Conservation (phyloP, 2,888 invertebrate species). For the Phasia obesa region DNA sequence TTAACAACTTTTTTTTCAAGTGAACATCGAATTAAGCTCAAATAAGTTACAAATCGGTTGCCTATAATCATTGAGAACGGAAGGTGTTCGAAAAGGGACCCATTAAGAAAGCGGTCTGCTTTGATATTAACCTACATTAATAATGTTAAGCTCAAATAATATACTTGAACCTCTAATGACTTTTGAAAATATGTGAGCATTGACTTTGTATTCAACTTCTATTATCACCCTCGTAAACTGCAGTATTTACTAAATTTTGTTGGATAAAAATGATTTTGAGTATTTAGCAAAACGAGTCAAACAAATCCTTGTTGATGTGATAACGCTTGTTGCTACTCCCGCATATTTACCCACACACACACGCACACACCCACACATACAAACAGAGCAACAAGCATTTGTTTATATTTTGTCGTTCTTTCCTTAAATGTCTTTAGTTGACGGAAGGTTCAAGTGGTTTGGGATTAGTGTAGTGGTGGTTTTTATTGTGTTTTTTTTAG, state of each 20-base stretch:
- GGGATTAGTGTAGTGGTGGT: conserved; percentile 45
- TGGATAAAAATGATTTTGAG: conserved; percentile 49
- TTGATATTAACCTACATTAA: no score
- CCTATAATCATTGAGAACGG: no score
- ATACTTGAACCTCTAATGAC: no score
- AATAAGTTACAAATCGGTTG: no score
- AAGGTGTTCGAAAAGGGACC: no score
- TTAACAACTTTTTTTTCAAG: no score
- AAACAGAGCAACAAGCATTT: conserved; percentile 46
- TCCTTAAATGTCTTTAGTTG: conserved; percentile 15
- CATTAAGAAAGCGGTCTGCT: no score
- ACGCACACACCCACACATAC: not conserved
- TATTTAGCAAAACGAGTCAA: conserved; percentile 59
- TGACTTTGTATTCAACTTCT: no score
- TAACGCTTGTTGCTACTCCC: conserved; percentile 66
- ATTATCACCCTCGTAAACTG: no score
- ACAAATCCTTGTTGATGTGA: conserved; percentile 70
- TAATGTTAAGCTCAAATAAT: no score
- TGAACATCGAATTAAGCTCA: no score
- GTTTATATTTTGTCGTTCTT: conserved; percentile 19
- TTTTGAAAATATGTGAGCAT: no score
- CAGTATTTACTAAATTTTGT: conserved; percentile 10
- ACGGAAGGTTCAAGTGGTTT: conserved; percentile 12
- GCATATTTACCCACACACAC: conserved; percentile 5
- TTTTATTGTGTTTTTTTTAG: conserved; percentile 47